phyloP scores from a whole-genome alignment of 92 coral and sea anemone genomes.

The Heliopora coerulea region DNA sequence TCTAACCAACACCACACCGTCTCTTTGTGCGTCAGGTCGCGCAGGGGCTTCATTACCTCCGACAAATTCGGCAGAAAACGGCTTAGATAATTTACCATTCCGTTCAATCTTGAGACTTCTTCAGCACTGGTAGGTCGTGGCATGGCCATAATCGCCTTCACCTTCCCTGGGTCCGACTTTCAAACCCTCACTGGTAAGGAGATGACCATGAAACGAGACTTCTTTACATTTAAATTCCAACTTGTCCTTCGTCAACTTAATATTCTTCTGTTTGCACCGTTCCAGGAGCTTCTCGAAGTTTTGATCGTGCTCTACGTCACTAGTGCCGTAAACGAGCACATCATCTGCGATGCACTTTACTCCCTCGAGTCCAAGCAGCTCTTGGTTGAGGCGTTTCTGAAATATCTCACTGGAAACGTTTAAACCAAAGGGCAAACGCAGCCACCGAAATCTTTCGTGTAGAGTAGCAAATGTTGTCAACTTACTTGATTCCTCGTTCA shows the following conservation, averaged over 20 bases:
- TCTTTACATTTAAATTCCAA: constrained; percentile 41
- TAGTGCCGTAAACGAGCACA: constrained; percentile 28
- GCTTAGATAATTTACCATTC: constrained; percentile 43
- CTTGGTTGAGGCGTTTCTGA: constrained; percentile 47
- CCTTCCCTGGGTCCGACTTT: constrained; percentile 45
- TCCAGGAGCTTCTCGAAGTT: too few relatives aligned
- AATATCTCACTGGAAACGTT: constrained; percentile 46
- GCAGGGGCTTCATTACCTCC: constrained; percentile 46
- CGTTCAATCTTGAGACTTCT: constrained; percentile 23
- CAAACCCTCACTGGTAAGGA: constrained; percentile 42
- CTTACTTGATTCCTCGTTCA: constrained; percentile 19
- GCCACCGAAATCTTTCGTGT: constrained; percentile 38
- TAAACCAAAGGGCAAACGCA: constrained; percentile 45
- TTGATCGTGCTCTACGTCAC: constrained; percentile 33
- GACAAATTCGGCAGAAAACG: constrained; percentile 34
- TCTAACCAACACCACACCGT: constrained; percentile 21
- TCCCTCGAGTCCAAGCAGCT: constrained; percentile 30
- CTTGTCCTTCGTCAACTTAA: constrained; percentile 29
- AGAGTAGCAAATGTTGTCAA: constrained; percentile 37
- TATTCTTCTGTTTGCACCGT: too few relatives aligned
- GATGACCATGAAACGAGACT: constrained; percentile 50
- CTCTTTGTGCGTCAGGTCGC: constrained; percentile 18
- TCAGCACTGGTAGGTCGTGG: constrained; percentile 39
- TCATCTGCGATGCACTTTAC: constrained; percentile 42
- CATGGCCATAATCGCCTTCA: constrained; percentile 38